These are phyloP conservation scores for Hydrozoanthus gracilis DNA, from an alignment of 92 coral and sea anemone genomes.

Conservation along the genomic window DNA sequence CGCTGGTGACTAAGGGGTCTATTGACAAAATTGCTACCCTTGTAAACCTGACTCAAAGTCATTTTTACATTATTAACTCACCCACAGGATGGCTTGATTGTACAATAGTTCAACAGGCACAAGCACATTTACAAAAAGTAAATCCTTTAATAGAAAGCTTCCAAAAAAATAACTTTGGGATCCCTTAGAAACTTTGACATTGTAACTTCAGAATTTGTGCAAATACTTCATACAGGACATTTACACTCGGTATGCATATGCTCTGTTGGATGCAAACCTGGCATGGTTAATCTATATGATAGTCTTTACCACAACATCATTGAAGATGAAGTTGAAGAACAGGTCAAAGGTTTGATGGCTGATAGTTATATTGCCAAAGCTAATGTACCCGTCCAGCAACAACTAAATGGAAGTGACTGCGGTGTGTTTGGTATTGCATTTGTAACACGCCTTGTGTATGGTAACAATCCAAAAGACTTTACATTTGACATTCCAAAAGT, in stretches of 20 bases:
- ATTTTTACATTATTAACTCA: constrained; percentile 11
- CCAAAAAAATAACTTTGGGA: constrained; percentile 45
- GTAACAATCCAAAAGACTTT: neutral
- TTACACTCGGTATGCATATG: constrained; percentile 39
- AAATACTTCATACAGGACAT: constrained; percentile 31
- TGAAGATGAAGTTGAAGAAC: constrained; percentile 15
- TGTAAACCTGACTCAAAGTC: constrained; percentile 25
- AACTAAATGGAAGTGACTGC: constrained; percentile 42
- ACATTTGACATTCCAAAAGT: constrained; percentile 33
- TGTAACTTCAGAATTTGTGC: constrained; percentile 33
- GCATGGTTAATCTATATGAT: constrained; percentile 42
- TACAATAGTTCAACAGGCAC: constrained; percentile 30
- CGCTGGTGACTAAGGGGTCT: constrained; percentile 34
- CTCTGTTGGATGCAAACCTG: constrained; percentile 18
- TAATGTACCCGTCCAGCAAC: constrained; percentile 41
- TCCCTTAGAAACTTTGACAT: constrained; percentile 16
- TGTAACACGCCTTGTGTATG: constrained; percentile 45
- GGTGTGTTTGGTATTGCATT: constrained; percentile 48
- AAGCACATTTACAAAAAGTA: constrained; percentile 25
- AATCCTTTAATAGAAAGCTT: constrained; percentile 37
- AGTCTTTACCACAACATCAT: constrained; percentile 29
- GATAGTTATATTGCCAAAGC: neutral
- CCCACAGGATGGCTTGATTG: constrained; percentile 53
- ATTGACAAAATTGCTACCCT: constrained; percentile 43
- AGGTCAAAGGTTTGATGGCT: constrained; percentile 2